phyloP scores from a whole-genome alignment of 1,140 invertebrate species.

The Halesus radiatus region DNA sequence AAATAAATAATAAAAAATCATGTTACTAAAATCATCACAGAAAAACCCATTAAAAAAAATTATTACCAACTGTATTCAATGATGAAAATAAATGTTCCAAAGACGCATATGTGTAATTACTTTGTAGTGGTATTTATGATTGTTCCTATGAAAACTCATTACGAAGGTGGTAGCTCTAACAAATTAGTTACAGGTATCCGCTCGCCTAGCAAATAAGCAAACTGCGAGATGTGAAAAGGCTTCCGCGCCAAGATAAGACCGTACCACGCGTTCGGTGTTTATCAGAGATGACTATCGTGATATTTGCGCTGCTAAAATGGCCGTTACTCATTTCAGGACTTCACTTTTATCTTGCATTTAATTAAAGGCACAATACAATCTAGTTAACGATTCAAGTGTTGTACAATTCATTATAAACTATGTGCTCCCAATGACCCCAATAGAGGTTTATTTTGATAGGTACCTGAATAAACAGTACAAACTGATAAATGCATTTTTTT shows the following conservation, averaged over 20 bases:
- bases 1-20: too few species aligned
- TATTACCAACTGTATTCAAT: too few species aligned
- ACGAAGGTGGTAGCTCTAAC: neutral
- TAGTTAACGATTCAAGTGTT: neutral
- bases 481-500: too few species aligned
- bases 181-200: constrained; percentile 14
- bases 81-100: too few species aligned
- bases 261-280: constrained; percentile 8
- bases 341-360: constrained; percentile 8
- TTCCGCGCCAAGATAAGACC: constrained; percentile 4
- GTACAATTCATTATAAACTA: neutral
- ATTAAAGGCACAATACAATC: constrained; percentile 5
- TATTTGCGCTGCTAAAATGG: constrained; percentile 11
- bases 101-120: neutral
- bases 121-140: constrained; percentile 1
- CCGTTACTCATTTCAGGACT: neutral
- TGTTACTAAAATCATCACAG: too few species aligned
- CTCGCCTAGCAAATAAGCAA: neutral
- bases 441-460: too few species aligned
- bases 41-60: too few species aligned
- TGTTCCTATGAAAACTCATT: constrained; percentile 12
- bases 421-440: too few species aligned
- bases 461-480: too few species aligned
- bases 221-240: neutral
- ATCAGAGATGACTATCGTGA: constrained; percentile 19